phyloP scores from a whole-genome alignment of 2,888 invertebrate species.

The Elaeidobius kamerunicus region DNA sequence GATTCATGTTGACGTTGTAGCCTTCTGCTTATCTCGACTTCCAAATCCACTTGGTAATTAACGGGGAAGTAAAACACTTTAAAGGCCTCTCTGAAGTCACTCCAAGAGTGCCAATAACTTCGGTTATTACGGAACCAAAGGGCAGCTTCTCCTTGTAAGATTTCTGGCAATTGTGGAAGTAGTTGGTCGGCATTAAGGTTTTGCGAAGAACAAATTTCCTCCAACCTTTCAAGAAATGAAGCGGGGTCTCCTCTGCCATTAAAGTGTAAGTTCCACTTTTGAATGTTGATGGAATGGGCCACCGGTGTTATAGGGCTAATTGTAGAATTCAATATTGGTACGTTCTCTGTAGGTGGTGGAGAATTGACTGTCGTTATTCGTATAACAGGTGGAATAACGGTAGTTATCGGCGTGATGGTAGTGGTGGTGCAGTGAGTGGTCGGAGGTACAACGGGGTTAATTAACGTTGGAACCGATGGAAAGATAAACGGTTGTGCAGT shows the following conservation, averaged over 20 bases:
- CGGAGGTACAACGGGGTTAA: neutral
- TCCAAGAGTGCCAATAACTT: neutral
- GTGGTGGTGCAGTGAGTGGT: neutral
- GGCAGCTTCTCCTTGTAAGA: slow-evolving; percentile 2
- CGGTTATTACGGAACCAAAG: slow-evolving; percentile 2
- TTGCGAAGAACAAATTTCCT: neutral
- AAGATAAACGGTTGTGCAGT: neutral
- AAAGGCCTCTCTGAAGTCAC: too few species aligned
- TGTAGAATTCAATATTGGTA: too few species aligned
- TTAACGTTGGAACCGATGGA: neutral
- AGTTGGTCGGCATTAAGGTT: neutral
- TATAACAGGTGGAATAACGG: neutral
- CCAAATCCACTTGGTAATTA: neutral
- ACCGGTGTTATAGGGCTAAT: neutral
- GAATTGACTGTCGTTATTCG: neutral
- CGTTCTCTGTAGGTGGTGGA: too few species aligned
- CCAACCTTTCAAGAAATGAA: too few species aligned
- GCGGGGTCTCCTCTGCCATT: neutral
- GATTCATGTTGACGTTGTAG: too few species aligned
- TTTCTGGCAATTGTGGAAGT: neutral
- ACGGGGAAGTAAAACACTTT: too few species aligned
- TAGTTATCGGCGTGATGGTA: neutral
- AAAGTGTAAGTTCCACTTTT: slow-evolving; percentile 2
- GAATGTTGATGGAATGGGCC: neutral
- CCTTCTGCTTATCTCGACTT: neutral